Conservation (phyloP, 2,888 invertebrate genomes). For the Drosophila atroscutellata region DNA sequence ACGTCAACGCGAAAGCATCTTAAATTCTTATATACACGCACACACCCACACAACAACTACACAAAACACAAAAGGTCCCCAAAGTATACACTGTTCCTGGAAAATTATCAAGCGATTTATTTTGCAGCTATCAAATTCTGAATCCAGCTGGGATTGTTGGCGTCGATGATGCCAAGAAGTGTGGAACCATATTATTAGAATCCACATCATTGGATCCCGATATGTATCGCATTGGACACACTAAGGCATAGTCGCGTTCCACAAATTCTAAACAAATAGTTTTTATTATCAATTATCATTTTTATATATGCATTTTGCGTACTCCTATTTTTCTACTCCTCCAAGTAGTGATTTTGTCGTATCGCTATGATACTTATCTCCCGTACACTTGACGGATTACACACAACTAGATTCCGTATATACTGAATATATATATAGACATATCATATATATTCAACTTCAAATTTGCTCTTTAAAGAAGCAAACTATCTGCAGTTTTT, state of each 20-base stretch:
- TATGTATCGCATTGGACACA: slow-evolving; percentile 98
- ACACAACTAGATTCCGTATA: slow-evolving; percentile 68
- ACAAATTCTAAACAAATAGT: slow-evolving; percentile 69
- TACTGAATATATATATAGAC: slow-evolving; percentile 31
- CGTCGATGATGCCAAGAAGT: slow-evolving; percentile 91
- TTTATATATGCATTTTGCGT: slow-evolving; percentile 63
- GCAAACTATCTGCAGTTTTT: slow-evolving; percentile 7
- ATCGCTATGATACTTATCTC: slow-evolving; percentile 25
- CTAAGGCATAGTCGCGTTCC: slow-evolving; percentile 90
- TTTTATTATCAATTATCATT: slow-evolving; percentile 21
- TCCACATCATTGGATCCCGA: slow-evolving; percentile 94
- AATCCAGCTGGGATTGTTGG: slow-evolving; percentile 94
- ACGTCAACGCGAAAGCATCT: slow-evolving; percentile 49
- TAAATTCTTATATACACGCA: slow-evolving; percentile 5
- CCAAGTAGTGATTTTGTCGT: slow-evolving; percentile 59
- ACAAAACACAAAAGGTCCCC: slow-evolving; percentile 31
- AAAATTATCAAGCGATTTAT: slow-evolving; percentile 65
- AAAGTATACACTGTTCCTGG: slow-evolving; percentile 36
- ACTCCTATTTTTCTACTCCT: slow-evolving; percentile 47
- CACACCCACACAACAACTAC: slow-evolving; percentile 26
- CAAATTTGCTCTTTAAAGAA: slow-evolving; percentile 37
- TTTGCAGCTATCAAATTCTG: slow-evolving; percentile 98
- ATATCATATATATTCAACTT: slow-evolving; percentile 15
- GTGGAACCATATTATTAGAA: slow-evolving; percentile 86
- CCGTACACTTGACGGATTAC: slow-evolving; percentile 70